phyloP scores from a whole-genome alignment of 2,888 invertebrate genomes.

The Strigamia crassipes region DNA sequence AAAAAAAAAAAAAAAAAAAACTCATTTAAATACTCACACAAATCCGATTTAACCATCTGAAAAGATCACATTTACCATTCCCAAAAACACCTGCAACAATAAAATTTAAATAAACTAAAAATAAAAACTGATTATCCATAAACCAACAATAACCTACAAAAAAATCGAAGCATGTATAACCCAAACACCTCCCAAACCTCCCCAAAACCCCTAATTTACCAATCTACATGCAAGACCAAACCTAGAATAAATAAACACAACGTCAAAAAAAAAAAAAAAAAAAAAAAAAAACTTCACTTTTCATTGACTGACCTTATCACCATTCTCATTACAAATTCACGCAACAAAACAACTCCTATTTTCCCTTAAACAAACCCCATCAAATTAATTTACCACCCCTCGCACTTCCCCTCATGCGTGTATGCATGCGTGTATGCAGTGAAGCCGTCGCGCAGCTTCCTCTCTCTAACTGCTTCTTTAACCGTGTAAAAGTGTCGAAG shows the following conservation, averaged over 20 bases:
- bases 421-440: constrained; percentile 7
- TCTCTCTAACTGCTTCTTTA: constrained; percentile 3
- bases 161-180: no score
- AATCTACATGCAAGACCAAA: not conserved
- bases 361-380: constrained; percentile 35
- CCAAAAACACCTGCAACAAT: no score
- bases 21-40: no score
- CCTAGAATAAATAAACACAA: not conserved
- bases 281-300: not conserved
- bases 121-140: no score
- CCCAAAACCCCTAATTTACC: not conserved
- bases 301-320: not conserved
- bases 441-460: not conserved
- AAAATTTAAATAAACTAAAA: no score
- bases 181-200: no score
- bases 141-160: no score
- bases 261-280: not conserved
- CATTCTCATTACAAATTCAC: constrained; percentile 29
- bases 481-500: constrained; percentile 38
- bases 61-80: no score
- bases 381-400: constrained; percentile 27
- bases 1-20: no score
- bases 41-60: no score
- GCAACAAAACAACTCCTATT: constrained; percentile 20
- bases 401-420: constrained; percentile 25